phyloP scores from a whole-genome alignment of 2,797 vertebrate genomes.

The Notolepis coatsorum region DNA sequence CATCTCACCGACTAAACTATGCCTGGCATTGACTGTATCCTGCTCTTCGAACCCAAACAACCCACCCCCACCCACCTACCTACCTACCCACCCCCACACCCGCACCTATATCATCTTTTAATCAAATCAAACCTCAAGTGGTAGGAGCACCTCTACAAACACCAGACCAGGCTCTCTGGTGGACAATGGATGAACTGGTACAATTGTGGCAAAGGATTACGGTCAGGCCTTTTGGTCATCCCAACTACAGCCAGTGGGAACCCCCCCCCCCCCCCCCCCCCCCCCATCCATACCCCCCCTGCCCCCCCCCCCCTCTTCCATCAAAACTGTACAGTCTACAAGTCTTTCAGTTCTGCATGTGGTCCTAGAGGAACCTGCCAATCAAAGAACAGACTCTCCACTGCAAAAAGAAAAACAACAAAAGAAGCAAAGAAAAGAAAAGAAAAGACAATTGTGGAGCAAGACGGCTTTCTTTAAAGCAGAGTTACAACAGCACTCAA shows the following conservation, averaged over 20 bases:
- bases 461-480: background rate
- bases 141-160: conserved; percentile 2
- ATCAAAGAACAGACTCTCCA: conserved; percentile 7
- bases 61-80: background rate
- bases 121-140: conserved; percentile 30
- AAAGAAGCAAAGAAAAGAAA: background rate
- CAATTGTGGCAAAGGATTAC: conserved; percentile 1
- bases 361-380: conserved; percentile 20
- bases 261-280: too few species aligned
- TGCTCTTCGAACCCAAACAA: background rate
- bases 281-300: background rate
- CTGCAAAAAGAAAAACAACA: background rate
- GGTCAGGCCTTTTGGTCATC: conserved; percentile 45
- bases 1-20: conserved; percentile 3
- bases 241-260: conserved; percentile 12
- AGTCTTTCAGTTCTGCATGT: conserved; percentile 44
- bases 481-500: conserved; percentile 2
- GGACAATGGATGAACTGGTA: conserved; percentile 9
- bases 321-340: conserved; percentile 30
- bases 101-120: background rate
- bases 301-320: background rate
- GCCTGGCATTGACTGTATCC: conserved; percentile 1
- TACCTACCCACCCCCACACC: background rate
- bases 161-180: background rate
- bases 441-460: background rate